phyloP scores from a whole-genome alignment of 2,888 invertebrate genomes.

The Prenolepis imparis region DNA sequence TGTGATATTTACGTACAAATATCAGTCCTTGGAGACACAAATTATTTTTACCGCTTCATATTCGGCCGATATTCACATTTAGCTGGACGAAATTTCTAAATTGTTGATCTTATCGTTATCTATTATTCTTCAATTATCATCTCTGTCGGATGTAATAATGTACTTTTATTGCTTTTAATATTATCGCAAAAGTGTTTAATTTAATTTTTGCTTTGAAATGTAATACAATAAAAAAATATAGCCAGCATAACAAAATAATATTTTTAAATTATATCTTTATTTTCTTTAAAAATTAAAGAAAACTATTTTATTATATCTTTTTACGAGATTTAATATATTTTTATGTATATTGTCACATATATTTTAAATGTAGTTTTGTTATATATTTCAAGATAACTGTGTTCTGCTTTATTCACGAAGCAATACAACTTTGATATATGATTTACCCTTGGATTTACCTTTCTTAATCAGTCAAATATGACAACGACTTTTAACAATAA shows the following conservation, averaged over 20 bases:
- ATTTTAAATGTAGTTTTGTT: neutral
- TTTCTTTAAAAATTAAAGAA: neutral
- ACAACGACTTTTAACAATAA: constrained; percentile 46
- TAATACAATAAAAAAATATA: neutral
- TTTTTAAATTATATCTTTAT: neutral
- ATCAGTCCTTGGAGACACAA: constrained; percentile 21
- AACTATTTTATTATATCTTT: neutral
- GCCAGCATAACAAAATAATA: neutral
- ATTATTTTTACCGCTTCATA: constrained; percentile 29
- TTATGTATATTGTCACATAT: neutral
- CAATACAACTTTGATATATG: constrained; percentile 2
- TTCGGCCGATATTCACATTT: neutral
- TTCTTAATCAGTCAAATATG: constrained; percentile 25
- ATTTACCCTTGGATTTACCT: too few species aligned
- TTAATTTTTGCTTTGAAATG: neutral
- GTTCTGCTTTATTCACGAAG: neutral
- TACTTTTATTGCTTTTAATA: neutral
- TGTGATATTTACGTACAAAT: constrained; percentile 20
- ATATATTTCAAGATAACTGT: constrained; percentile 1
- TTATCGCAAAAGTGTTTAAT: neutral
- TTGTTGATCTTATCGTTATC: neutral
- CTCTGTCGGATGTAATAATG: neutral
- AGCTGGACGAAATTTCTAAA: neutral
- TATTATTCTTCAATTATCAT: constrained; percentile 29
- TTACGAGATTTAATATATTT: neutral